Base-by-base conservation (phyloP, 2,888 invertebrate genomes). In the Apotomis turbidana region DNA sequence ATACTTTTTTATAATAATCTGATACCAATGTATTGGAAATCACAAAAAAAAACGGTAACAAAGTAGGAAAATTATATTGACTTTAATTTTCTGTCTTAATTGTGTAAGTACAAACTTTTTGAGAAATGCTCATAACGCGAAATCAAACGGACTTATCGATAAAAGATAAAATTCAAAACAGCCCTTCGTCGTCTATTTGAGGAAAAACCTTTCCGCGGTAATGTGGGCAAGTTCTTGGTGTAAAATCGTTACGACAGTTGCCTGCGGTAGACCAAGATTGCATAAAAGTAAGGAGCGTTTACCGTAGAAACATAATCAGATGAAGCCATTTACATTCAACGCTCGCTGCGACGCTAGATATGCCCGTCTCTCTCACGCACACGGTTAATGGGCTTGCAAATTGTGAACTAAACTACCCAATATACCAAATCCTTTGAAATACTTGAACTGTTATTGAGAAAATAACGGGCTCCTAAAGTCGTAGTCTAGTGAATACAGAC, bases 321-420 rank as follows among this genome's bases (percentile, higher is more conserved):
- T 92, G 91, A 90, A 91, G 90, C 88, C 87, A 91, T 93, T 92
- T 90, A 87, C 88, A 91, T 92, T 92, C 91, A 89, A 83, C 83
- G 81, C 84, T 83, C 81, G 87, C 82, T 83, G 83, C 82, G 81
- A 79, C 79, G 85, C 78, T 78, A 80, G 78, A 77, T 80, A 77
- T 79, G 71, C 75, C 70, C 76, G 76, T 88, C 90, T 83, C 88
- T 59, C 83, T 90, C 88, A 82, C 87, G 83, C 91, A 79, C 86
- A 79, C 82, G 80, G 83, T 79, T 90, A 90, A 91, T 90, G 87
- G 87, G 87, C 84, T 88, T 87, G 88, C 90, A 89, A 91, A 90
- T 90, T 88, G 87, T 84, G 83, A 86, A 88, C 86, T 85, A 84
- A 85, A 86, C 85, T 84, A 83, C 86, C 86, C 77, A 73, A 71